Base-by-base conservation (phyloP, 2,797 vertebrate species). In the Amblyraja radiata region DNA sequence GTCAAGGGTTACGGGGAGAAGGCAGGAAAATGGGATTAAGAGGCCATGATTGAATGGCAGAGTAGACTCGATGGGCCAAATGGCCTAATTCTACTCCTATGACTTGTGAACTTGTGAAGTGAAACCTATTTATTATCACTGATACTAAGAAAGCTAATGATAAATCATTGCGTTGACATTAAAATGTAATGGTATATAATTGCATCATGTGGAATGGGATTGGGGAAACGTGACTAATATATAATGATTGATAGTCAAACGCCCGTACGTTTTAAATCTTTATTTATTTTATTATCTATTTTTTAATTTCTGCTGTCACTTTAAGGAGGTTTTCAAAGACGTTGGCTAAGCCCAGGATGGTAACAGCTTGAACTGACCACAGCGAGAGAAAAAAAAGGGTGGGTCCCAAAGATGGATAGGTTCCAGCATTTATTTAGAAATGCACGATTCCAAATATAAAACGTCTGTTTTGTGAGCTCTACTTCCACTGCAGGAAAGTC, bases 381-480 rank as follows among this genome's bases (percentile, higher is more conserved):
- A 63, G 46, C 46, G 46, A 54, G 46, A 46, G 0, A 39, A 23
- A 14, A 68, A 86, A 86, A 36, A 16, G 84, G 84, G 84, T 9
- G 63, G 63, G 61, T 3, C 6, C 84, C 6, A 65, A 28, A 18
- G 9, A 46, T 88, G 84, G 84, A 32, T 18, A 36, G 68, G 1
- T 91, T 36, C 68, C 90, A 91, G 73, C 14, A 13, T 7, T 36
- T 46, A 74, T 73, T 73, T 46, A 61, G 58, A 58, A 84, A 86
- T 23, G 14, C 11, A 86, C 58, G 11, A 88, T 18, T 32, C 68
- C 71, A 54, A 39, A 54, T 92, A 92, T 92, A 92, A 92, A 92
- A 39, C 68, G 10, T 14, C 32, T 58, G 23, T 39, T 13, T 54
- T 73, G 6, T 73, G 68, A 5, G 14, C 71, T 28, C 6, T n/a